Percentiles rank a stretch among this genome's conserved stretches.
Conservation (phyloP, 2,888 invertebrate species). For the Phaedon cochleariae region DNA sequence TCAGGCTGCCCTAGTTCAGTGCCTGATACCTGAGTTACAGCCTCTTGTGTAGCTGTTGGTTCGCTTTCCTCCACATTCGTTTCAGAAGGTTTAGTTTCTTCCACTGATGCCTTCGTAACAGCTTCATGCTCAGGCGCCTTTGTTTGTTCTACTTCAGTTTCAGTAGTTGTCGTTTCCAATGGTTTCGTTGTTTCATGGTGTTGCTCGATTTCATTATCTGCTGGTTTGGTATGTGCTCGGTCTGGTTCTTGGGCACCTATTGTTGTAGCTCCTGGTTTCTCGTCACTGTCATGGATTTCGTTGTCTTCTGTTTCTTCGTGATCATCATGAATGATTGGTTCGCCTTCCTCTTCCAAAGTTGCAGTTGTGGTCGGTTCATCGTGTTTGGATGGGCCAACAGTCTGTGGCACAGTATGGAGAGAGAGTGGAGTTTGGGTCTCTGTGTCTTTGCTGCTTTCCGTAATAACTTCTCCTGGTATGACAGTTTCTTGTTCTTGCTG, state of each 20-base stretch:
- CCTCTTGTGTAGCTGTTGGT: conserved; percentile 8
- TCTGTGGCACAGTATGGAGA: not conserved
- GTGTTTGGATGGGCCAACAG: conserved; percentile 18
- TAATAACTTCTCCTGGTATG: conserved; percentile 56
- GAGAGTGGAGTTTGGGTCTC: not conserved
- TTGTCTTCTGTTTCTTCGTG: conserved; percentile 17
- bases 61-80: not conserved
- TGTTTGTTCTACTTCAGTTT: conserved; percentile 18
- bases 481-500: conserved; percentile 21
- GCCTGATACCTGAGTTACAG: not conserved
- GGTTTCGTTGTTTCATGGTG: not conserved
- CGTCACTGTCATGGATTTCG: conserved; percentile 25
- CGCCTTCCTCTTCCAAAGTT: not conserved
- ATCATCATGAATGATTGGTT: conserved; percentile 17
- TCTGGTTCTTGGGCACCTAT: not conserved
- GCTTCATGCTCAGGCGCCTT: not conserved
- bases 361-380: conserved; percentile 22
- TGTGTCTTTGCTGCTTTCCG: not conserved
- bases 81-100: not conserved
- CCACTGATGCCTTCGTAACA: not conserved
- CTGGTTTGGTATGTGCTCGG: conserved; percentile 3
- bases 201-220: not conserved
- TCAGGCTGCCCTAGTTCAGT: not conserved
- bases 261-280: conserved; percentile 23
- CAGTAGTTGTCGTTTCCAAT: not conserved